These are phyloP conservation scores for Diadegma fenestrale DNA, from an alignment of 2,888 invertebrate species.

Conservation along the genomic window DNA sequence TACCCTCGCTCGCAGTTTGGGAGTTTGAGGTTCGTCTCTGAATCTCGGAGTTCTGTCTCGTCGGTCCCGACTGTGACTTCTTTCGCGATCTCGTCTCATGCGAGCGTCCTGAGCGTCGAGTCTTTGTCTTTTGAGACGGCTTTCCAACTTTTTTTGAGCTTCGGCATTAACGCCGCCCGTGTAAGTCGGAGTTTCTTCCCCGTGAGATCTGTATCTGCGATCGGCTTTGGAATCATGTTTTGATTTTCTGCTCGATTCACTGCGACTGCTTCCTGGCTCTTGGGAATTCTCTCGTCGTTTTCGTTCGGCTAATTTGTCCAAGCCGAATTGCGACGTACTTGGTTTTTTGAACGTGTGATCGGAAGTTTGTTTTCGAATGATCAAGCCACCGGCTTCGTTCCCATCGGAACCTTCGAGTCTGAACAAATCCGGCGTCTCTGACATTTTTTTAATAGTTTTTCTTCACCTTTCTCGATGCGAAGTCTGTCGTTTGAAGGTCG, in stretches of 20 bases:
- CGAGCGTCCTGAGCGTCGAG: slow-evolving; percentile 79
- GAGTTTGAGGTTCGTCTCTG: slow-evolving; percentile 95
- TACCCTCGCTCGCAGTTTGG: slow-evolving; percentile 87
- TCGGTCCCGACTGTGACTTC: slow-evolving; percentile 77
- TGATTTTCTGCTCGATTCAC: slow-evolving; percentile 74
- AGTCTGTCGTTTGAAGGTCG: neutral
- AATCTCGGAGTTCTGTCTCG: slow-evolving; percentile 87
- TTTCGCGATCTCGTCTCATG: slow-evolving; percentile 77
- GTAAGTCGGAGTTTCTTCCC: slow-evolving; percentile 96
- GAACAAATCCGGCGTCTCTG: slow-evolving; percentile 81
- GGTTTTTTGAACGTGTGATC: slow-evolving; percentile 90
- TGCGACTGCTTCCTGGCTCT: slow-evolving; percentile 81
- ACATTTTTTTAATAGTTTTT: slow-evolving; percentile 67
- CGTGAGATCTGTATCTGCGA: slow-evolving; percentile 91
- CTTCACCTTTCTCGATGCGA: neutral
- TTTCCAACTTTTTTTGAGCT: slow-evolving; percentile 89
- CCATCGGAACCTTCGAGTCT: slow-evolving; percentile 84
- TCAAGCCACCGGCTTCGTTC: slow-evolving; percentile 83
- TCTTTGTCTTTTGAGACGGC: slow-evolving; percentile 82
- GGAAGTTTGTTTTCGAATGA: slow-evolving; percentile 84
- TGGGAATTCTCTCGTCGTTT: slow-evolving; percentile 86
- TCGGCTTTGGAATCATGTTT: slow-evolving; percentile 78
- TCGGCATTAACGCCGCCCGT: slow-evolving; percentile 96
- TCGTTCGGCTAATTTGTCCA: slow-evolving; percentile 94
- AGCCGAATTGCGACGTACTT: slow-evolving; percentile 91